Evolutionary conservation across 2,888 invertebrate species (phyloP), one percentile per base, ranked within the genome.

Genomic region (Lochmaea crataegi): DNA sequence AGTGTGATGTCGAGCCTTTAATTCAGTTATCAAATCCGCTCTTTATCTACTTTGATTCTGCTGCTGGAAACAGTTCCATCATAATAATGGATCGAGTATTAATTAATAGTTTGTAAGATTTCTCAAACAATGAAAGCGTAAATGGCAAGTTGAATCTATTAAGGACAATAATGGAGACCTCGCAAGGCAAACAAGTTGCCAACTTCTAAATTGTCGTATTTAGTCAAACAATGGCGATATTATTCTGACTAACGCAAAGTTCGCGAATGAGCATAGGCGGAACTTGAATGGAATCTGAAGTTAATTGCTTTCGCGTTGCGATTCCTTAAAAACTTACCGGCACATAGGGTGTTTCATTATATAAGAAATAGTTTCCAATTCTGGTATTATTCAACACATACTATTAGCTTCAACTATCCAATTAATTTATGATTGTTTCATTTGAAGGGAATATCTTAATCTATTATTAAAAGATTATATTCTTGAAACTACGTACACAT

Each of bases 131-230:
- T 85, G 79, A 82, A 81, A 82, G 83, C 85, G 85, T 82, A 86
- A 86, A 86, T 85, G 85, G 85, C 85, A 86, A 85, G 83, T 85
- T 84, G 84, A 85, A 85, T 85, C 85, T 86, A 86, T 85, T 86
- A 86, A 85, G 84, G 85, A 85, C 85, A 86, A 86, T 86, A 85
- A 86, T 86, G 84, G 86, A 86, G 85, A 85, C 85, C 86, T 84
- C 83, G 82, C 82, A 84, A 82, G 79, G 84, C 84, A 84, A 85
- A 85, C 84, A 85, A 85, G 83, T 85, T 83, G 85, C 81, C 84
- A 86, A 86, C 86, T 86, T 86, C 86, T 84, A 85, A 86, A 86
- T 85, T 86, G 85, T 86, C 85, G 85, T 85, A 85, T 86, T 86
- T 86, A 86, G 85, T 85, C 85, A 86, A 85, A 86, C 86, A 86